Base-by-base conservation (phyloP, 1,140 invertebrate genomes). In the Drosophila pallidifrons region DNA sequence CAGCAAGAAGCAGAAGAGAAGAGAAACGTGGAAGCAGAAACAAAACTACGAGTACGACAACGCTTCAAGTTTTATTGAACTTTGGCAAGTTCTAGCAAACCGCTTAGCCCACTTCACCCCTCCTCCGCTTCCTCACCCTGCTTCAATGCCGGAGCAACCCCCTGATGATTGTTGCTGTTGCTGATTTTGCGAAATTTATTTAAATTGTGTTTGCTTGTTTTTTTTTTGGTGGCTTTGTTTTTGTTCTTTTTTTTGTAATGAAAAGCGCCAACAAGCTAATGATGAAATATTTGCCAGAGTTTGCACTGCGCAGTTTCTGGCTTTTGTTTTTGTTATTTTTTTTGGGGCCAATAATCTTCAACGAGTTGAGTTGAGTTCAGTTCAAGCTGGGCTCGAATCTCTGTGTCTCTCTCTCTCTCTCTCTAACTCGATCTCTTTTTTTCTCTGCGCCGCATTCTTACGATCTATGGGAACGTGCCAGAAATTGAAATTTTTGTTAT, bases 171-270 rank as follows among this genome's bases (percentile, higher is more conserved):
- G 20, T 52, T 45, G 32, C 41, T 35, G 41, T 60, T 49, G 83
- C 77, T 77, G 79, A 88, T 77, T 71, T 87, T 80, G 83, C 83
- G 77, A 87, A 88, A 82, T 87, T 82, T 87, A 87, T 87, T 87
- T 82, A 87, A 87, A 87, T 87, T 87, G 68, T 75, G 64, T 82
- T 11, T 79, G 79, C 64, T 25, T 67, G 65, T 46, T 75, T 45
- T 74, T 45, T 74, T 16, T 25, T 30, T 67, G 38, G 11, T 59
- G 30, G 70, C 55, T 13, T 43, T 77, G 66, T 63, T 77, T 67
- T 25, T 25, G 20, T 25, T 25, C 20, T 25, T 25, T 4, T 25
- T 25, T 25, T 64, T 86, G 82, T 79, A 82, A 87, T 87, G 82
- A 87, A 87, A 82, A 86, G 82, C 75, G 71, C 60, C 82, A 86